Percentiles rank a stretch among this genome's conserved stretches.
Evolutionary conservation across 2,888 invertebrate species (phyloP).

Genomic region (Patella ulyssiponensis): DNA sequence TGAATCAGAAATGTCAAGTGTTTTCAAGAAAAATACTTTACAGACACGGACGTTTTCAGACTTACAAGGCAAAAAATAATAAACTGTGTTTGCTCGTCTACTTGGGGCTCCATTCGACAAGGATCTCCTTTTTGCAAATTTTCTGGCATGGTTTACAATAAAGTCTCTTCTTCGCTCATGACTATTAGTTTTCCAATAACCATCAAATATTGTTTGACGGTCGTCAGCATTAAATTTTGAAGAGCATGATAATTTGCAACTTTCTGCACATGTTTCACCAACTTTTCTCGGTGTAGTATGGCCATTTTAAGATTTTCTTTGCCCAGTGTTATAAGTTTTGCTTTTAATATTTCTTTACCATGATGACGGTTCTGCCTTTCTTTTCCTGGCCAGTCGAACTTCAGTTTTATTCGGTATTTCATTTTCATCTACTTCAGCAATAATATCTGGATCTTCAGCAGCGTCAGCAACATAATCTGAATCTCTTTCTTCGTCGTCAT

Average conservation of each 20-base stretch:
- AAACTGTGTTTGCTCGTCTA: conserved; percentile 3
- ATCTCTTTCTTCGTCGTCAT: not conserved
- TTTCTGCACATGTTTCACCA: not conserved
- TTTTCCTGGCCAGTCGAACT: not conserved
- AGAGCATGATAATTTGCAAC: not conserved
- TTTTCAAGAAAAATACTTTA: not conserved
- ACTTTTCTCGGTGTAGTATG: not conserved
- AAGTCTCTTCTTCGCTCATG: not conserved
- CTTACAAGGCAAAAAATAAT: not conserved
- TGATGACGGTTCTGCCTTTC: not conserved
- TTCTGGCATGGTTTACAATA: not conserved
- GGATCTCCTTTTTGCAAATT: not conserved
- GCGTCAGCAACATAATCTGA: not conserved
- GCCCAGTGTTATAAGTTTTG: not conserved
- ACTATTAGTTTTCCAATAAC: not conserved
- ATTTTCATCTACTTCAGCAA: not conserved
- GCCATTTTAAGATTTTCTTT: not conserved
- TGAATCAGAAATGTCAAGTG: not conserved
- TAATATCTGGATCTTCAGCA: not conserved
- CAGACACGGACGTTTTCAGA: not conserved
- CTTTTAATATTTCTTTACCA: not conserved
- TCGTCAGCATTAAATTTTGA: not conserved
- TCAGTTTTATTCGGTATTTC: not conserved
- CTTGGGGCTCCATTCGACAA: not conserved
- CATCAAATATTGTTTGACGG: not conserved